phyloP scores from a whole-genome alignment of 2,113 vertebrate species.

The Isichthys henryi region DNA sequence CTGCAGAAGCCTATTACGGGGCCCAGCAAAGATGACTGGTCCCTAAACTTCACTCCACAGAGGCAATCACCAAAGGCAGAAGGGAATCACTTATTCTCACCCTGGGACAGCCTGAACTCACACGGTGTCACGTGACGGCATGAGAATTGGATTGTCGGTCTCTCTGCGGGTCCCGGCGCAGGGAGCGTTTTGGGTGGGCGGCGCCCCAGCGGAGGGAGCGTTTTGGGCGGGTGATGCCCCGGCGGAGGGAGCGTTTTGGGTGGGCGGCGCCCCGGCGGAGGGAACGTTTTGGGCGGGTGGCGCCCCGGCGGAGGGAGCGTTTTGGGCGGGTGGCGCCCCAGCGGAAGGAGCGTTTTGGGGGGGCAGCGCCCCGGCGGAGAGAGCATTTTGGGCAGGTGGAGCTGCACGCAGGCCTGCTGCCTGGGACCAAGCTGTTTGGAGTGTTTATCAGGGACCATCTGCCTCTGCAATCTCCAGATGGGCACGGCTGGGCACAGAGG shows the following conservation, averaged over 20 bases:
- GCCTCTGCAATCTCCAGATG: not conserved
- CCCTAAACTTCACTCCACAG: not conserved
- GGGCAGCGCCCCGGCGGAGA: too few species aligned
- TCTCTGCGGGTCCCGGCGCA: not conserved
- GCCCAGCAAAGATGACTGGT: not conserved
- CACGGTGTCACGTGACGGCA: not conserved
- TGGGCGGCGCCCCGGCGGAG: too few species aligned
- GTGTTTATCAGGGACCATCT: not conserved
- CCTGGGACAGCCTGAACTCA: not conserved
- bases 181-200: not conserved
- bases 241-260: too few species aligned
- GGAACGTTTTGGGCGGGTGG: too few species aligned
- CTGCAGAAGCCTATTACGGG: not conserved
- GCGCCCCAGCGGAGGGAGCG: not conserved
- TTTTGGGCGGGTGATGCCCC: not conserved
- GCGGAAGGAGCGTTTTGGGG: too few species aligned
- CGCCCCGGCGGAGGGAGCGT: too few species aligned
- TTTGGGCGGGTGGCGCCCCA: too few species aligned
- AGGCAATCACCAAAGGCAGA: not conserved
- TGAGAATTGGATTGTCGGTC: not conserved
- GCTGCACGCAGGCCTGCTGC: not conserved
- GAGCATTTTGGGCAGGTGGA: not conserved
- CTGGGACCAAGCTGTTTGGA: not conserved
- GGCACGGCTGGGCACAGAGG: not conserved
- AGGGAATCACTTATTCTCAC: not conserved